These are phyloP conservation scores for Timandra comae DNA, from an alignment of 2,888 invertebrate genomes.

Conservation along the genomic window DNA sequence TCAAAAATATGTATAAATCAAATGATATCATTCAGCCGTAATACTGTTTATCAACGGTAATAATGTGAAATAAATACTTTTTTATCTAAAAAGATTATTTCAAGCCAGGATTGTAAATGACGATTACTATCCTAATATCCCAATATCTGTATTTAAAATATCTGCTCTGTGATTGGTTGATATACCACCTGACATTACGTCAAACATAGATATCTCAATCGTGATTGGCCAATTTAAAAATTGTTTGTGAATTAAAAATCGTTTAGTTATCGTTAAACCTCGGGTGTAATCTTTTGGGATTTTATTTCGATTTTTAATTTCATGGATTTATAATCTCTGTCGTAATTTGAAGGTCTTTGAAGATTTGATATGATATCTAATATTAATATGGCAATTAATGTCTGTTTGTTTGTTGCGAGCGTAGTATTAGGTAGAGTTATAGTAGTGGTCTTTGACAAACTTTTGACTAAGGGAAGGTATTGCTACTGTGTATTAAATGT, in stretches of 20 bases:
- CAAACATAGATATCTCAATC: neutral
- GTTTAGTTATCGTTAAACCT: constrained; percentile 46
- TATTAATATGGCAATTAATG: constrained; percentile 32
- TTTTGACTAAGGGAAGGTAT: too few relatives aligned
- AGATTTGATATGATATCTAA: constrained; percentile 29
- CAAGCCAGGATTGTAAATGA: constrained; percentile 54
- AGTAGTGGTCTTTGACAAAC: too few relatives aligned
- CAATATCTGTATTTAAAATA: constrained; percentile 1
- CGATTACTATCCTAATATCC: constrained; percentile 20
- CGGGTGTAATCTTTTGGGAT: constrained; percentile 51
- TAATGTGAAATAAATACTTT: constrained; percentile 52
- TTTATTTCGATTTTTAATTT: constrained; percentile 42
- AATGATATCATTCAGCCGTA: constrained; percentile 68
- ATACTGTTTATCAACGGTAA: constrained; percentile 55
- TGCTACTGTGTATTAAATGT: too few relatives aligned
- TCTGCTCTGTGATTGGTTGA: constrained; percentile 17
- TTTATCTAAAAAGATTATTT: constrained; percentile 54
- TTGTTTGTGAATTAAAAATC: constrained; percentile 16
- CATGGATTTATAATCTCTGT: constrained; percentile 61
- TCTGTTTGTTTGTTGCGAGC: too few relatives aligned
- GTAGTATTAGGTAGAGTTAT: too few relatives aligned
- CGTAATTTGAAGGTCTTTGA: constrained; percentile 48
- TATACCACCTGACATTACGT: constrained; percentile 3
- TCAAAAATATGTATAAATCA: constrained; percentile 60
- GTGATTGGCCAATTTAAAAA: neutral